These are phyloP conservation scores for Thera britannica DNA, from an alignment of 2,888 invertebrate species.

Conservation along the genomic window DNA sequence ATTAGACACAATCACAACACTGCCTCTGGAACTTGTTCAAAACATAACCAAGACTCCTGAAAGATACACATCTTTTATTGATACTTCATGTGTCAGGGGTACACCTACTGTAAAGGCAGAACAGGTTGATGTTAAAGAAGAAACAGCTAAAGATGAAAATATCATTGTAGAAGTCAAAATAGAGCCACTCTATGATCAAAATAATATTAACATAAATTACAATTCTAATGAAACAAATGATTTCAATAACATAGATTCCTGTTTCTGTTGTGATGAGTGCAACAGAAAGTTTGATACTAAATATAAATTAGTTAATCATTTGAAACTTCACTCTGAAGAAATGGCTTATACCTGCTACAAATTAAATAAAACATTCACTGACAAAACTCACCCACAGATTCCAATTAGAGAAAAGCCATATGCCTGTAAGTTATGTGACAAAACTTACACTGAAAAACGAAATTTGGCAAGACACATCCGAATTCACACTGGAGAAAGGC, in stretches of 20 bases:
- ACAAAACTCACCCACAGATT: neutral
- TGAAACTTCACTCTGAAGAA: neutral
- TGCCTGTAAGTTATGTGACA: neutral
- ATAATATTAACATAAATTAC: neutral
- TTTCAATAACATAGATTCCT: neutral
- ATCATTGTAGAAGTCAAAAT: neutral
- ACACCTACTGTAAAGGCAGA: neutral
- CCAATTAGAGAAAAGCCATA: neutral
- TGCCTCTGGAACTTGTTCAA: neutral
- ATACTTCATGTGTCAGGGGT: neutral
- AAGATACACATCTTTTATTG: neutral
- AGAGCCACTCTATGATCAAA: neutral
- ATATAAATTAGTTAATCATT: neutral
- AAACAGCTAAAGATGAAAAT: neutral
- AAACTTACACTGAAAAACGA: neutral
- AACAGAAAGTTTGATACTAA: neutral
- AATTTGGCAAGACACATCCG: neutral
- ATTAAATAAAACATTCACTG: neutral
- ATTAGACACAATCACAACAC: neutral
- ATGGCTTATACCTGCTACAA: neutral
- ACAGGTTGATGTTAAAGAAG: neutral
- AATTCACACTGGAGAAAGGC: neutral
- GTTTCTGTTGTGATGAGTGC: conserved; percentile 1
- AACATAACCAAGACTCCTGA: neutral
- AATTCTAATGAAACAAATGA: neutral